These are phyloP conservation scores for Cartodere bifasciata DNA, from an alignment of 2,888 invertebrate species.

Conservation along the genomic window DNA sequence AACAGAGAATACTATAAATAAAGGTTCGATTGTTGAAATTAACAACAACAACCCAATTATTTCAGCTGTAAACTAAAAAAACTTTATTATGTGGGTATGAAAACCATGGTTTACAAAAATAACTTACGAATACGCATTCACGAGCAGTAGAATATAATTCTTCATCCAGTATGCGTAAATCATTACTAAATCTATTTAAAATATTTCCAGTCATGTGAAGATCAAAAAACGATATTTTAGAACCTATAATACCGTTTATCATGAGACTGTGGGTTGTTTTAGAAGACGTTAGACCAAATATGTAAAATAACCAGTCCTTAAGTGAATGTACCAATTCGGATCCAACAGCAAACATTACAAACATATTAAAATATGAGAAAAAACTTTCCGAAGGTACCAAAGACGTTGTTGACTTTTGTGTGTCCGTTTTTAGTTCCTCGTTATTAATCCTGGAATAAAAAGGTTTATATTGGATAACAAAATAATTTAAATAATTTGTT, in stretches of 20 bases:
- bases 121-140: background rate
- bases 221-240: slow-evolving; percentile 25
- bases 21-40: slow-evolving; percentile 1
- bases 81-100: too few relatives aligned
- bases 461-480: too few relatives aligned
- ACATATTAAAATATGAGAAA: too few relatives aligned
- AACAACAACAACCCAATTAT: too few relatives aligned
- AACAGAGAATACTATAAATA: slow-evolving; percentile 3
- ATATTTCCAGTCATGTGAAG: slow-evolving; percentile 27
- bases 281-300: slow-evolving; percentile 16
- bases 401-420: too few relatives aligned
- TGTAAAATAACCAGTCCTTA: slow-evolving; percentile 5
- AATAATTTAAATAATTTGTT: too few relatives aligned
- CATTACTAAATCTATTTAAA: slow-evolving; percentile 26
- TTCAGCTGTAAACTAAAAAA: too few relatives aligned
- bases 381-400: slow-evolving; percentile 1
- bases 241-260: slow-evolving; percentile 20
- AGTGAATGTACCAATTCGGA: too few relatives aligned
- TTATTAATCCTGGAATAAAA: too few relatives aligned
- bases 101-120: too few relatives aligned
- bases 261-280: slow-evolving; percentile 23
- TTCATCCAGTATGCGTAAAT: slow-evolving; percentile 23
- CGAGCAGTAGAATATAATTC: background rate
- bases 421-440: too few relatives aligned
- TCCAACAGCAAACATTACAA: too few relatives aligned